Evolutionary conservation across 2,888 invertebrate genomes (phyloP).

Genomic region (Cryptops parisi): DNA sequence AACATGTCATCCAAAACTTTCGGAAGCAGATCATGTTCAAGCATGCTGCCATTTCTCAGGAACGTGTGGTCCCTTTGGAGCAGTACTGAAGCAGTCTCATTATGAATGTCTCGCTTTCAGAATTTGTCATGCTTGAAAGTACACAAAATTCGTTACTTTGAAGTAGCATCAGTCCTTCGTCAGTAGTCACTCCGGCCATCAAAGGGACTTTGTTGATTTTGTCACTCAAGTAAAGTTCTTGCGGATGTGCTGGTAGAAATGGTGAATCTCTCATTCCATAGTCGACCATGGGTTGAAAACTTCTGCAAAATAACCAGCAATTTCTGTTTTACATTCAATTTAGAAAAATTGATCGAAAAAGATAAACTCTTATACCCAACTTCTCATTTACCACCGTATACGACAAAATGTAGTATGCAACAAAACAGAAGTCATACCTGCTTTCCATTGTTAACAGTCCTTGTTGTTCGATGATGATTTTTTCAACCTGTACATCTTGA

Average conservation of each 20-base stretch:
- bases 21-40: neutral
- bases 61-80: neutral
- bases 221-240: neutral
- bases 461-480: no score
- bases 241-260: neutral
- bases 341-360: no score
- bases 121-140: neutral
- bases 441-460: no score
- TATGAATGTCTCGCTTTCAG: neutral
- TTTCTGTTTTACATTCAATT: no score
- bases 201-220: neutral
- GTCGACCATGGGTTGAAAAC: no score
- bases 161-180: neutral
- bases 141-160: neutral
- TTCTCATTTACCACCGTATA: no score
- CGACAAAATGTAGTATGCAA: no score
- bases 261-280: no score
- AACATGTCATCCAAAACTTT: neutral
- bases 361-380: no score
- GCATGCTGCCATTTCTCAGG: neutral
- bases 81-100: neutral
- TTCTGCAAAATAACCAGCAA: no score
- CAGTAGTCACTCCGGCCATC: neutral
- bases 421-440: no score
- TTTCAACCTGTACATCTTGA: no score